phyloP scores from a whole-genome alignment of 1,140 invertebrate species.

The Hyles euphorbiae region DNA sequence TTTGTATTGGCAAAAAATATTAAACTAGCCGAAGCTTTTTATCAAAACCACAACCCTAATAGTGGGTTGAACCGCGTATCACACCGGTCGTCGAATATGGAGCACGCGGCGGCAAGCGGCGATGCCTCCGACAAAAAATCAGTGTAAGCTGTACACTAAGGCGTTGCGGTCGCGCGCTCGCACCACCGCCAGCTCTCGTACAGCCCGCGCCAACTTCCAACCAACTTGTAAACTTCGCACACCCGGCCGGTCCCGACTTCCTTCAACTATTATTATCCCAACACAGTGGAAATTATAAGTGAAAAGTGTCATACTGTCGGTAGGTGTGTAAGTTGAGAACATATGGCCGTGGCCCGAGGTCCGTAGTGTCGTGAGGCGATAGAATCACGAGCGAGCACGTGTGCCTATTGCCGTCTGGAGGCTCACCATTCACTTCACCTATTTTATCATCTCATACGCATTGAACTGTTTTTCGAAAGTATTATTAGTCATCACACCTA shows the following conservation, averaged over 20 bases:
- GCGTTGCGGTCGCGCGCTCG: slow-evolving; percentile 56
- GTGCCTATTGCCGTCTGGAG: slow-evolving; percentile 50
- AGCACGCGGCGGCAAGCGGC: slow-evolving; percentile 54
- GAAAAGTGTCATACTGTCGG: slow-evolving; percentile 49
- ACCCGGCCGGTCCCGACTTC: neutral
- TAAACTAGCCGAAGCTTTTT: neutral
- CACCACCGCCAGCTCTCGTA: slow-evolving; percentile 5
- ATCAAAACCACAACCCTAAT: slow-evolving; percentile 16
- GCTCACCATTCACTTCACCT: slow-evolving; percentile 63
- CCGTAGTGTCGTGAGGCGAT: slow-evolving; percentile 40
- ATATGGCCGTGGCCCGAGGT: slow-evolving; percentile 58
- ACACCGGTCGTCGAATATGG: slow-evolving; percentile 69
- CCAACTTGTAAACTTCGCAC: slow-evolving; percentile 32
- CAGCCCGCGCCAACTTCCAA: slow-evolving; percentile 24
- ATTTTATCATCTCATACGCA: slow-evolving; percentile 47
- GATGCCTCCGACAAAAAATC: slow-evolving; percentile 72
- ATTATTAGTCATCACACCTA: slow-evolving; percentile 39
- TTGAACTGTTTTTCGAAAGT: slow-evolving; percentile 38
- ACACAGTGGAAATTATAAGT: slow-evolving; percentile 38
- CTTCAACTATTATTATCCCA: neutral
- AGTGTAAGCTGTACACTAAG: slow-evolving; percentile 66
- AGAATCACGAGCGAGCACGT: slow-evolving; percentile 66
- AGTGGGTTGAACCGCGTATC: slow-evolving; percentile 39
- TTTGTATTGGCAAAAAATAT: no score
- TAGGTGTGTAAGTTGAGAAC: slow-evolving; percentile 59